Base-by-base conservation (phyloP, 2,888 invertebrate genomes). In the Myopa testacea region DNA sequence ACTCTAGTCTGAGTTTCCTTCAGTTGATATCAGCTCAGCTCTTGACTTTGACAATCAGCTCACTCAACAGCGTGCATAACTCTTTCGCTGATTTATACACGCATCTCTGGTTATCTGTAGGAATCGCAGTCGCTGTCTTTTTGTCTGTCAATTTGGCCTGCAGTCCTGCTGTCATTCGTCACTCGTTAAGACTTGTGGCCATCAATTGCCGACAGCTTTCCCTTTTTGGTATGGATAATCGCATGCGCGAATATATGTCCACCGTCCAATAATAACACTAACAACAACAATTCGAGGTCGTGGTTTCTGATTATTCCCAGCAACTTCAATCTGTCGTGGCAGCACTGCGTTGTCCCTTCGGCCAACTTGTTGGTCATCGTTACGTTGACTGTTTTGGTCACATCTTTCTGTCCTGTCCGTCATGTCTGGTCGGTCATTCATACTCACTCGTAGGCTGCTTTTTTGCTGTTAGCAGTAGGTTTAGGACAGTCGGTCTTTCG, bases 161-260 rank as follows among this genome's bases (percentile, higher is more conserved):
- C 67, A 52, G 67, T 65, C 67, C 45, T 38, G 62, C 45, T n/a
- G 67, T 34, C 75, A 67, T 67, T 67, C 75, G 52, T 75, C 75
- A 75, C 55, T 75, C 67, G 75, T 67, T 55, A 75, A 75, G 58
- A 55, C 68, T 69, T 52, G 40, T 67, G n/a, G 45, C 40, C 62
- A 67, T 75, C 75, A 58, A 65, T 75, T 67, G 67, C 52, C 55
- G 68, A 7, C 58, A 40, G 69, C 52, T 71, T 72, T 72, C 72
- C 77, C 72, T 77, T 77, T 77, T 65, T 55, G 72, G 65, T 38
- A n/a, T 52, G 71, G 71, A 77, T 77, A 77, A 77, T 77, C 72
- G 38, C 77, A 77, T 77, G 77, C 77, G 77, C 62, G 72, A 63
- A 77, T 73, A 37, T 34, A 74, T 50, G 60, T 65, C n/a, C 45